These are phyloP conservation scores for Perccottus glenii DNA, from an alignment of 2,113 vertebrate species.

Conservation along the genomic window DNA sequence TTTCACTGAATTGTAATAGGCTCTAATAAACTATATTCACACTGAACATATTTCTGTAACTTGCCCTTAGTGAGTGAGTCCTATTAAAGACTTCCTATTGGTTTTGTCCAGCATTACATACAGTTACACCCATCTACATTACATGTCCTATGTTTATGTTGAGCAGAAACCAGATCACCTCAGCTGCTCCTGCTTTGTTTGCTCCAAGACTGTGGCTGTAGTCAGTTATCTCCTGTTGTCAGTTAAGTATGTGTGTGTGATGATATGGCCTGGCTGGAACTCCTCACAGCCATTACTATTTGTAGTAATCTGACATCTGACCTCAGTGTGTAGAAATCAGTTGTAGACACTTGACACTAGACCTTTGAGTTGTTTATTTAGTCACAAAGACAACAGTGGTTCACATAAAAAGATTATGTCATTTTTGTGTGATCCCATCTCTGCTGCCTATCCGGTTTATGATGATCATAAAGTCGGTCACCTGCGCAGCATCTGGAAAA, in stretches of 20 bases:
- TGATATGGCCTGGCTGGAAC: conserved; percentile 12
- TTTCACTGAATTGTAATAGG: not conserved
- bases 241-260: not conserved
- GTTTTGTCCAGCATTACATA: conserved; percentile 5
- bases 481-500: not conserved
- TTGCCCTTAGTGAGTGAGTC: not conserved
- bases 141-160: conserved; percentile 9
- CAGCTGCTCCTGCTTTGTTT: not conserved
- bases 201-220: conserved; percentile 4
- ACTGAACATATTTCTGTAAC: not conserved
- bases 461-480: conserved; percentile 8
- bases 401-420: not conserved
- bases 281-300: conserved; percentile 39
- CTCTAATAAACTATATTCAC: not conserved
- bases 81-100: not conserved
- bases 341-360: not conserved
- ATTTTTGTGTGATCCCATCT: not conserved
- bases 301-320: conserved; percentile 37
- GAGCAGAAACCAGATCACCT: conserved; percentile 20
- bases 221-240: conserved; percentile 23
- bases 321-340: conserved; percentile 23
- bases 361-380: not conserved
- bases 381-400: not conserved
- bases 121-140: not conserved
- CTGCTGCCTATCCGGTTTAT: not conserved